Evolutionary conservation across 2,888 invertebrate species (phyloP), one percentile per base, ranked within the genome.

Genomic region (Encarsia formosa): DNA sequence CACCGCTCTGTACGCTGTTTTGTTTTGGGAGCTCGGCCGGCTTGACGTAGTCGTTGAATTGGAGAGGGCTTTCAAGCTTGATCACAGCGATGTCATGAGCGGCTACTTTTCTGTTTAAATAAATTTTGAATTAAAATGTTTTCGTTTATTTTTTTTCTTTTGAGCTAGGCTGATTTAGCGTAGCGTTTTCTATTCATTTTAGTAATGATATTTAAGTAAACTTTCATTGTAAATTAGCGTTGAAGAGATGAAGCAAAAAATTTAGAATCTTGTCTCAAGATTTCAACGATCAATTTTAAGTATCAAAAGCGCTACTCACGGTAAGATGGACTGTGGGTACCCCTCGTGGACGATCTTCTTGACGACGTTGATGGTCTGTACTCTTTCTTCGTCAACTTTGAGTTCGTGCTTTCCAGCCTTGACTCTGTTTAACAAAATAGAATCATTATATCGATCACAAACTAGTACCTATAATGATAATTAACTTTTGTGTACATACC

Each of bases 81-180:
- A 81, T 58, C 2, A 81, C 59, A 31, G 78, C 80, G 34, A 81
- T 75, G 63, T 82, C 81, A 59, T 80, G 75, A 18, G 75, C 74
- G n/a, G 65, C 69, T 18, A 71, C 69, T 3, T 63, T 64, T 4
- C 71, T 70, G 49, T 18, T 9, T 18, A 5, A 15, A 6, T 61
- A 61, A 49, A 16, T 16, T 4, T 15, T 39, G 1, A 38, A 20
- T 2, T 39, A n/a, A 40, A 43, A 44, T 9, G 40, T 31, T 19
- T 23, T n/a, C 13, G 18, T 39, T 23, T 29, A 11, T 19, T 20
- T 11, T 22, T 13, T 18, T 19, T 22, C 13, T 38, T 3, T 38
- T n/a, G n/a, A n/a, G n/a, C n/a, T n/a, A n/a, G n/a, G n/a, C n/a
- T n/a, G n/a, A n/a, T n/a, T n/a, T n/a, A n/a, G n/a, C n/a, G n/a